Conservation (phyloP, 2,888 invertebrate species). For the Eupithecia subumbrata region DNA sequence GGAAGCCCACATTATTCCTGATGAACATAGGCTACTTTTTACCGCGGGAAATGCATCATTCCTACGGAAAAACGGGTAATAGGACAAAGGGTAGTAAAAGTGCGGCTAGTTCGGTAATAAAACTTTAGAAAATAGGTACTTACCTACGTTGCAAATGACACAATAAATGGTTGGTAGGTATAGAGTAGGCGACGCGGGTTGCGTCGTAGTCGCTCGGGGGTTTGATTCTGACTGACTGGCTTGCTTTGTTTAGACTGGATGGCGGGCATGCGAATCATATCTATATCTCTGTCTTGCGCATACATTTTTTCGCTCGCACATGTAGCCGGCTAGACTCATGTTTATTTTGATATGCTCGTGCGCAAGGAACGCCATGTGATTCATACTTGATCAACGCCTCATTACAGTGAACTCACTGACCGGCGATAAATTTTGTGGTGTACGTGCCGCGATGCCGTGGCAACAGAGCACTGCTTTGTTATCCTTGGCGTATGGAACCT, state of each 20-base stretch:
- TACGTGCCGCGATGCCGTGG: not conserved
- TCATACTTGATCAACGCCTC: slow-evolving; percentile 7
- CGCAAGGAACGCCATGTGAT: slow-evolving; percentile 1
- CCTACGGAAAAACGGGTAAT: too few species aligned
- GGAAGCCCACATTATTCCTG: too few species aligned
- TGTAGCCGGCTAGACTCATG: not conserved
- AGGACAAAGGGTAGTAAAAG: too few species aligned
- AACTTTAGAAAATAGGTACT: not conserved
- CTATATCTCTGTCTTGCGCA: not conserved
- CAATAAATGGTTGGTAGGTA: not conserved
- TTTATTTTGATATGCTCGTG: slow-evolving; percentile 5
- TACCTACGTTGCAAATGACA: slow-evolving; percentile 1
- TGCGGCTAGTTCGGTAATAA: not conserved
- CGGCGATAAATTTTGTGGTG: not conserved
- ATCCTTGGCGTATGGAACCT: not conserved
- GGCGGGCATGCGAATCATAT: not conserved
- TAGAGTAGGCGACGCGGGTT: not conserved
- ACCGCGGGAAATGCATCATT: too few species aligned
- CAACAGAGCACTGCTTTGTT: not conserved
- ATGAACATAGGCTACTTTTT: too few species aligned
- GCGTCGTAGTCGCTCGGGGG: not conserved
- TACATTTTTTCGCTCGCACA: not conserved
- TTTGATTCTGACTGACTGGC: not conserved
- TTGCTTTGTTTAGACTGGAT: not conserved
- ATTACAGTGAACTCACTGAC: not conserved